These are phyloP conservation scores for Rutpela maculata DNA, from an alignment of 2,888 invertebrate genomes.

Conservation along the genomic window DNA sequence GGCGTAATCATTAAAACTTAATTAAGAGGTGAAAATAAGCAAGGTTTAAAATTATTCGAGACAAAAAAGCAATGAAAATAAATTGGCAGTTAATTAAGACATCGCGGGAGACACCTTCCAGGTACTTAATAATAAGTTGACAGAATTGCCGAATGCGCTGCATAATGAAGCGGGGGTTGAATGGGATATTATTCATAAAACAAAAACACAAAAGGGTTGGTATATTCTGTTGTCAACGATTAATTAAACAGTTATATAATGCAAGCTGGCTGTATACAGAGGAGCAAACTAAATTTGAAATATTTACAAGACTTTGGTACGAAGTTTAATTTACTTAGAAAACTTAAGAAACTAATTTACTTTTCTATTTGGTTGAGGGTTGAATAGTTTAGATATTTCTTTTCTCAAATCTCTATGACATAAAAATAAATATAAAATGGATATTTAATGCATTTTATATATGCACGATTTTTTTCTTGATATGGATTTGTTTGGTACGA, in stretches of 20 bases:
- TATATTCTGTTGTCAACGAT: constrained; percentile 12
- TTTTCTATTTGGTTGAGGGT: background rate
- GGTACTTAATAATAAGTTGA: constrained; percentile 46
- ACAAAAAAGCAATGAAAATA: constrained; percentile 34
- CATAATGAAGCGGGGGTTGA: constrained; percentile 35
- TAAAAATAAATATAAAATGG: too few species aligned
- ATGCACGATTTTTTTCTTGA: too few species aligned
- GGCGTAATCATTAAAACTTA: constrained; percentile 10
- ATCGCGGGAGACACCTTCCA: constrained; percentile 33
- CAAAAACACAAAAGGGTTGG: constrained; percentile 36
- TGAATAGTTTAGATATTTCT: background rate
- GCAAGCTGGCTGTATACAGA: background rate
- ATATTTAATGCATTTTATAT: too few species aligned
- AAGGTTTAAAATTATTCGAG: background rate
- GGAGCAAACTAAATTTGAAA: background rate
- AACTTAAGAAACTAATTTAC: background rate
- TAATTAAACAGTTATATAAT: constrained; percentile 23
- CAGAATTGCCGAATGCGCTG: constrained; percentile 34
- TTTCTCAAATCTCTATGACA: too few species aligned
- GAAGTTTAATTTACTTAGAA: background rate
- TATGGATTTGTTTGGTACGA: too few species aligned
- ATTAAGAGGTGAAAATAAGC: constrained; percentile 5
- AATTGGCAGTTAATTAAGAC: constrained; percentile 45
- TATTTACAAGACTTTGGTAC: background rate
- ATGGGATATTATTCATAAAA: constrained; percentile 46